These are phyloP conservation scores for Petrocephalus sullivani DNA, from an alignment of 2,797 vertebrate species.

Conservation along the genomic window DNA sequence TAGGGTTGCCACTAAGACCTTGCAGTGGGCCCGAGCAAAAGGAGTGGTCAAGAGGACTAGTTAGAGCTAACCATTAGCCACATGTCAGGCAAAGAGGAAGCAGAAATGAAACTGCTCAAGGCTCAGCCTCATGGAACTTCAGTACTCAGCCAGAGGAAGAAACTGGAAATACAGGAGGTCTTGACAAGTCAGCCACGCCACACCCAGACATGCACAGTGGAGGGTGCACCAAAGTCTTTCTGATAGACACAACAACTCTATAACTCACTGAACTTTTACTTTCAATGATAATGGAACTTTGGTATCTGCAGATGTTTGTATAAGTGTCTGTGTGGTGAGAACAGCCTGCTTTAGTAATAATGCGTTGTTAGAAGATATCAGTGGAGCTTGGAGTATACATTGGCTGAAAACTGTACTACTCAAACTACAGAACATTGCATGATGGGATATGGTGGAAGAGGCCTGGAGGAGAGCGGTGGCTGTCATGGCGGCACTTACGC, in stretches of 20 bases:
- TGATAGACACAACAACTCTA: background rate
- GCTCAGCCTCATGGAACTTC: background rate
- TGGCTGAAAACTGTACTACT: background rate
- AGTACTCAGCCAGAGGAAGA: background rate
- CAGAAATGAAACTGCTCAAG: background rate
- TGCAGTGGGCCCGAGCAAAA: background rate
- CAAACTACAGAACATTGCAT: background rate
- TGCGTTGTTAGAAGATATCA: background rate
- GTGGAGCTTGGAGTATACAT: background rate
- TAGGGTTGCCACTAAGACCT: background rate
- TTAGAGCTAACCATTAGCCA: background rate
- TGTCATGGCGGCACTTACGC: conserved; percentile 72
- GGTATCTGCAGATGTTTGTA: background rate
- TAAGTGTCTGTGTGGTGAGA: background rate
- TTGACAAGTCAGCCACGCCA: background rate
- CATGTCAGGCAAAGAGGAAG: background rate
- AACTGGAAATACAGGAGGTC: background rate
- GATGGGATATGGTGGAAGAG: background rate
- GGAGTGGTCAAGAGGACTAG: background rate
- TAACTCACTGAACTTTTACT: background rate
- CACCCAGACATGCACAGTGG: background rate
- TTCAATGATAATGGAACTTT: background rate
- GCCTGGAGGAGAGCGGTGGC: background rate
- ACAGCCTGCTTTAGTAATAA: background rate
- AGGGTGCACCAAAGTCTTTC: background rate